Base-by-base conservation (phyloP, 2,113 vertebrate species). In the Salvelinus alpinus region DNA sequence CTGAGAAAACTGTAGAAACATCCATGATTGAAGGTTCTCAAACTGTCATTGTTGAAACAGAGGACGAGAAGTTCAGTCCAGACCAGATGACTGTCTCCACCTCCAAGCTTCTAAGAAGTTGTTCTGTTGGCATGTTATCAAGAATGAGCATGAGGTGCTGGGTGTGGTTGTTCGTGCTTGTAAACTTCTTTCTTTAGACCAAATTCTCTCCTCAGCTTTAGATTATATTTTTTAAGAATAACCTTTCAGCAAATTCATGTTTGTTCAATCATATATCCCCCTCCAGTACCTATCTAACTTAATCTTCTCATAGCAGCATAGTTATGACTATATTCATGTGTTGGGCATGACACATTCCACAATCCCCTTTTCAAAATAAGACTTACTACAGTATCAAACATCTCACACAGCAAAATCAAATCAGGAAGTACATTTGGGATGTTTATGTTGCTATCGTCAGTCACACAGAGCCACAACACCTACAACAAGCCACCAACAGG, bases 1-100 rank as follows among this genome's bases (percentile, higher is more conserved):
- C 91, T 91, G 92, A 93, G 92, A 91, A 89, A 69, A 74, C 83
- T 78, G 73, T 77, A 82, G 79, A 88, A 77, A 78, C 38, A 69
- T 86, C 83, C 70, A 77, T 68, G 24, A 76, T 68, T 24, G 7
- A 62, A 62, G n/a, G n/a, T 62, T 62, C 59, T 62, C 59, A 62
- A 62, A 62, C n/a, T 62, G 59, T 62, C 59, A 62, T 18, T 54
- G 59, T 22, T 62, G 88, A 89, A 85, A 84, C 90, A 78, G 78
- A 80, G 59, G 20, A 62, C n/a, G 1, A 22, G 22, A 62, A n/a
- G 59, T 22, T 62, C 59, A 62, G 59, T 22, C n/a, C n/a, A 62
- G 59, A 22, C 18, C 18, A 62, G 59, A 22, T 24, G 20, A 62
- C 59, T 22, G 7, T n/a, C 59, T 62, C 59, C 59, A 54, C 51